These are phyloP conservation scores for Drosophila leontia DNA, from an alignment of 1,140 invertebrate genomes.

Conservation along the genomic window DNA sequence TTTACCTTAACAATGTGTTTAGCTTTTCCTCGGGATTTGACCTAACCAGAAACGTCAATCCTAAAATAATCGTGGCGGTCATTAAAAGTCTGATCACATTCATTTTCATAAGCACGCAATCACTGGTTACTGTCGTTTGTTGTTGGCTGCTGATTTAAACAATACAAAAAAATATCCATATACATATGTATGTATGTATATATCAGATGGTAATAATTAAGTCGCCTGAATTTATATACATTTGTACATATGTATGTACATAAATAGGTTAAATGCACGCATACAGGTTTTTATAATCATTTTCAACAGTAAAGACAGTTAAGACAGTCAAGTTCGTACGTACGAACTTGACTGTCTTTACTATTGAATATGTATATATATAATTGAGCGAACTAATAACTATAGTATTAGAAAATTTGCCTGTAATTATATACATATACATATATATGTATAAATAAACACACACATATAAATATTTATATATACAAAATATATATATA, in stretches of 20 bases:
- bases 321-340: too few relatives aligned
- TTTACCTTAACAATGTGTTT: conserved; percentile 1
- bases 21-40: not conserved
- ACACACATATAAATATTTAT: too few relatives aligned
- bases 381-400: too few relatives aligned
- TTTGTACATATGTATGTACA: not conserved
- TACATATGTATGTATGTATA: not conserved
- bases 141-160: not conserved
- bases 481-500: too few relatives aligned
- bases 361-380: too few relatives aligned
- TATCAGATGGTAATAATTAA: not conserved
- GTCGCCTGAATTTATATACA: too few relatives aligned
- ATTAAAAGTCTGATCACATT: conserved; percentile 9
- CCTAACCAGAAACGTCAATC: not conserved
- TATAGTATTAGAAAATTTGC: too few relatives aligned
- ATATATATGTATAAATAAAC: too few relatives aligned
- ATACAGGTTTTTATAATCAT: not conserved
- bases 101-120: conserved; percentile 1
- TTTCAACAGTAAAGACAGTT: too few relatives aligned
- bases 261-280: not conserved
- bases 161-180: not conserved
- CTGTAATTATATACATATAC: too few relatives aligned
- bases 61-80: conserved; percentile 3
- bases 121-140: not conserved
- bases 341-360: too few relatives aligned